phyloP scores from a whole-genome alignment of 2,113 vertebrate species.

The Phalacrocorax brasilianus region DNA sequence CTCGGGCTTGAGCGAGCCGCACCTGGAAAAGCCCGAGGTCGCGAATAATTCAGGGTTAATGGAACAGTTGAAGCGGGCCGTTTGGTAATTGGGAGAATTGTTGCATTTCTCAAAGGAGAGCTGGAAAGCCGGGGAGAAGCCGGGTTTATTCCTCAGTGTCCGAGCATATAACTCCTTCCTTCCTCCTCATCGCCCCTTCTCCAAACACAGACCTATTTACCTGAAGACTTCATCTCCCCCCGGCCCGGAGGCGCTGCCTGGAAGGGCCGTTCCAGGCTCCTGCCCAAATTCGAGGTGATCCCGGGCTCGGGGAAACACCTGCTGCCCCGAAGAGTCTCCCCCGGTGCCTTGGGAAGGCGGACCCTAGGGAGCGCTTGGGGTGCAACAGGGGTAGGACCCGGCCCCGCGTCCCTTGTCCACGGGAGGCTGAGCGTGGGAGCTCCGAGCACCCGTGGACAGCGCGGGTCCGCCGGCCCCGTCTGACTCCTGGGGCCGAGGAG shows the following conservation, averaged over 20 bases:
- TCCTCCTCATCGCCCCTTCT: neutral
- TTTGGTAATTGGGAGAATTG: neutral
- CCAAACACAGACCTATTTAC: neutral
- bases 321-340: neutral
- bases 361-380: neutral
- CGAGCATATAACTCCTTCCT: neutral
- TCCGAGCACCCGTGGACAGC: neutral
- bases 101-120: neutral
- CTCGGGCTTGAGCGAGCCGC: neutral
- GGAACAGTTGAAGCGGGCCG: neutral
- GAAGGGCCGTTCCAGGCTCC: neutral
- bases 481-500: neutral
- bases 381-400: rapidly evolving
- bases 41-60: neutral
- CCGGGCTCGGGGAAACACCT: neutral
- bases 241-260: neutral
- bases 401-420: neutral
- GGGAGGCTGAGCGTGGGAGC: neutral
- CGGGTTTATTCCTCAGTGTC: neutral
- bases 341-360: rapidly evolving
- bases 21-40: neutral
- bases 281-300: neutral
- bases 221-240: neutral
- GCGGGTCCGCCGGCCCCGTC: rapidly evolving
- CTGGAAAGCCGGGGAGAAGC: neutral